phyloP scores from a whole-genome alignment of 2,888 invertebrate genomes.

The Diachrysia chrysitis region DNA sequence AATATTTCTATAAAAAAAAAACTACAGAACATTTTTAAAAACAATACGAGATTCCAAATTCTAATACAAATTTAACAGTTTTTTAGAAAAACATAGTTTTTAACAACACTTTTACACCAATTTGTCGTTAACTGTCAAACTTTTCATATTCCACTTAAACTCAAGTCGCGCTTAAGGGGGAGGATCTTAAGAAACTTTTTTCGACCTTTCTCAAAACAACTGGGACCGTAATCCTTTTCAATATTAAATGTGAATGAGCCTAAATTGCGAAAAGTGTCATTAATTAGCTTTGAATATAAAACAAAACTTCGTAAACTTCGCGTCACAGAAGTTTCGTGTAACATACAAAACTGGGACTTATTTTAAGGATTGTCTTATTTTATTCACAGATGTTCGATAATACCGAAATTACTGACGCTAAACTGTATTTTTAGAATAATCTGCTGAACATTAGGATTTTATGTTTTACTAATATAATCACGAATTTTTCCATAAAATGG shows the following conservation, averaged over 20 bases:
- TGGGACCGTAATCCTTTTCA: constrained; percentile 69
- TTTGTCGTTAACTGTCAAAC: constrained; percentile 71
- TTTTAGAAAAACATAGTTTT: constrained; percentile 64
- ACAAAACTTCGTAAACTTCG: constrained; percentile 59
- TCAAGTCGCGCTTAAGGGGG: constrained; percentile 66
- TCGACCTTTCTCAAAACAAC: constrained; percentile 64
- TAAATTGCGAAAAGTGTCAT: constrained; percentile 65
- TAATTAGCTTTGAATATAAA: constrained; percentile 66
- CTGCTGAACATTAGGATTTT: too few relatives aligned
- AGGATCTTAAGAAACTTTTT: constrained; percentile 59
- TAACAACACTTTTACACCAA: constrained; percentile 72
- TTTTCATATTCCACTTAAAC: constrained; percentile 78
- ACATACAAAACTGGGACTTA: constrained; percentile 18
- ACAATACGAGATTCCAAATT: not conserved
- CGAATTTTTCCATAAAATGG: too few relatives aligned
- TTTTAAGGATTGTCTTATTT: constrained; percentile 18
- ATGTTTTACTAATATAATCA: too few relatives aligned
- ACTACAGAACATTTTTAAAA: not conserved
- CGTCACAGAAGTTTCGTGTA: constrained; percentile 36
- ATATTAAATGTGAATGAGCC: constrained; percentile 69
- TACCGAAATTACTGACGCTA: too few relatives aligned
- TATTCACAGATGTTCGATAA: not conserved
- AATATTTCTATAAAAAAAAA: too few relatives aligned
- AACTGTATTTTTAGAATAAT: too few relatives aligned
- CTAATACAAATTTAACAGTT: not conserved